Percentiles rank a stretch among this genome's conserved stretches.
Conservation (phyloP, 2,797 vertebrate species). For the Eleutherodactylus coqui region DNA sequence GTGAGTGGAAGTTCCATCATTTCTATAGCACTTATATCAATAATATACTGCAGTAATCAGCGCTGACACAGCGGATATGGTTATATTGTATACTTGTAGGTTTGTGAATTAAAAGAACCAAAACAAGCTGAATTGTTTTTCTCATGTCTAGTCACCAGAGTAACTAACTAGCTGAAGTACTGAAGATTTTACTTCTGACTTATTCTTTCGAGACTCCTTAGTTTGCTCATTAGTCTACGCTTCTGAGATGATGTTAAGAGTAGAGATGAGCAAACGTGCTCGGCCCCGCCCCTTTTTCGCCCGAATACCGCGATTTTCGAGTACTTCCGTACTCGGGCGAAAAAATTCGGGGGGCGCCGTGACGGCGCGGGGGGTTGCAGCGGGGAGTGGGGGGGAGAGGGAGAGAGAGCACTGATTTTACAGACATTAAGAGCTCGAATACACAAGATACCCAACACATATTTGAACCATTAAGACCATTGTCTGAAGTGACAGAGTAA, state of each 20-base stretch:
- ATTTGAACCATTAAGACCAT: too few species aligned
- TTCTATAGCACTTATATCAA: not conserved
- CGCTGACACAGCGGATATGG: not conserved
- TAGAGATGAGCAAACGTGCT: too few species aligned
- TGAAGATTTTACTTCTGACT: not conserved
- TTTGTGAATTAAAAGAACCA: not conserved
- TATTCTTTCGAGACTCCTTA: not conserved
- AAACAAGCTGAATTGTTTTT: not conserved
- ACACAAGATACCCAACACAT: too few species aligned
- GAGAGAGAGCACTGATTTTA: too few species aligned
- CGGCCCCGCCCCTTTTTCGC: too few species aligned
- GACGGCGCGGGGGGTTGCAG: too few species aligned
- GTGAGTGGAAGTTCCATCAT: not conserved
- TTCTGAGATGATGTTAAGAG: not conserved
- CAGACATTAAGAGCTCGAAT: too few species aligned
- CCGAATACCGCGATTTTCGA: too few species aligned
- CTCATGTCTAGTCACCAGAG: not conserved
- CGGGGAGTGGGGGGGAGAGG: too few species aligned
- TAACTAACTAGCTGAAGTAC: not conserved
- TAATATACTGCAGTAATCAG: not conserved
- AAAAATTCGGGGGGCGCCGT: too few species aligned
- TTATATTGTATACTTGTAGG: not conserved
- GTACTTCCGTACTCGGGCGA: too few species aligned
- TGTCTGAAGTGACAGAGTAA: too few species aligned
- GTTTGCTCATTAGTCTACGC: not conserved